Evolutionary conservation across 1,140 invertebrate species (phyloP), one percentile per base, ranked within the genome.

Genomic region (Pissodes strobi): DNA sequence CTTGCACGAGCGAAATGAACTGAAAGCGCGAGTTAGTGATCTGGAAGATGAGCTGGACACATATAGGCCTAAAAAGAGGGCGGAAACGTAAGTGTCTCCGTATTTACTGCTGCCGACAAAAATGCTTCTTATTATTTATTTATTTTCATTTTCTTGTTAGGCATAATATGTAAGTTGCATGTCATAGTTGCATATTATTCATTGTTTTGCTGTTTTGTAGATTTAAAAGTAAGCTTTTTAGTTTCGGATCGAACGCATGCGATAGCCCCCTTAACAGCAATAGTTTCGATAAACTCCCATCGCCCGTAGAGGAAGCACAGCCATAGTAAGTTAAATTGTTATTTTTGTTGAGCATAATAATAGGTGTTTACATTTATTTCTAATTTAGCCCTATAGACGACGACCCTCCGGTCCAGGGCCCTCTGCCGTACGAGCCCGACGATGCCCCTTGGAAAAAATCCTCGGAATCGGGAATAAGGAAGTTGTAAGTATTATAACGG

Each of bases 401-500:
- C 37, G 93, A 95, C 73, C 86, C 90, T 23, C 91, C 93, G 18
- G 95, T 98, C 1, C 94, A 98, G 81, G 96, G 96, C 12, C 96
- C 96, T 19, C 85, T 98, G 68, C 95, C 95, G 52, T 90, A 88
- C 60, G 96, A 99, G 79, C 96, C 96, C 12, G 92, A 95, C 70
- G 95, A 99, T 80, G 97, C 97, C 65, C 88, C 92, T 0, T 94
- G 90, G 91, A 93, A 92, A 77, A 87, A 88, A 72, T 18, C 52
- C n/a, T 85, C 85, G 10, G 89, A 91, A 78, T 93, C 91, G 60
- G 92, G 93, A 25, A 95, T 97, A 72, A 85, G 93, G 71, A 94
- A 94, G 87, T 94, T 97, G 94, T 97, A 87, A 89, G 91, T 89
- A 65, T 27, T n/a, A n/a, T n/a, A n/a, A n/a, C n/a, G n/a, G n/a